These are phyloP conservation scores for Drepana arcuata DNA, from an alignment of 1,140 invertebrate species.

Conservation along the genomic window DNA sequence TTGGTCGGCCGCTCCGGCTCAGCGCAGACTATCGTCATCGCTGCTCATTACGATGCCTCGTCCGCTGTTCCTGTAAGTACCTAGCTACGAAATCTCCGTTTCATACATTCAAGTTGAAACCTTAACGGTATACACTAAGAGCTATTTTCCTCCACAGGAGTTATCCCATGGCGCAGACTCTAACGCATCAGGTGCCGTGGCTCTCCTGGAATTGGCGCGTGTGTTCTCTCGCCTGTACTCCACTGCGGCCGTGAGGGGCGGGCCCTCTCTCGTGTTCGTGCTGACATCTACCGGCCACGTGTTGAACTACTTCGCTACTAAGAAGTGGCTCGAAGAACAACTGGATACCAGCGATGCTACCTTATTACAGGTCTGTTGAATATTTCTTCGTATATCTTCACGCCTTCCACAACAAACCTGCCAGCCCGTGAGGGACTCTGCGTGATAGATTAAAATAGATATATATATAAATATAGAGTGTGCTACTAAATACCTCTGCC, in stretches of 20 bases:
- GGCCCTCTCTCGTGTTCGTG: constrained; percentile 92
- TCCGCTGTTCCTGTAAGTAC: constrained; percentile 88
- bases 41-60: constrained; percentile 94
- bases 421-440: no score
- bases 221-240: constrained; percentile 94
- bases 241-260: constrained; percentile 83
- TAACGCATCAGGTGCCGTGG: constrained; percentile 93
- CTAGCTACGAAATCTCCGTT: no score
- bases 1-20: constrained; percentile 80
- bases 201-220: constrained; percentile 90
- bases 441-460: no score
- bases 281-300: constrained; percentile 91
- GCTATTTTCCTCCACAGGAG: constrained; percentile 79
- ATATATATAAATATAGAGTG: no score
- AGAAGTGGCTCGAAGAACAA: constrained; percentile 97
- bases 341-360: constrained; percentile 83
- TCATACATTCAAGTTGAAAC: no score
- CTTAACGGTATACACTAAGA: no score
- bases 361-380: constrained; percentile 79
- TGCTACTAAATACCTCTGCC: no score
- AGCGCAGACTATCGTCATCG: constrained; percentile 87
- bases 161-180: constrained; percentile 89
- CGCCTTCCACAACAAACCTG: no score
- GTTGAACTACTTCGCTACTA: constrained; percentile 95
- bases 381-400: no score